Conservation (phyloP, 2,888 invertebrate species). For the Uropetala carovei region DNA sequence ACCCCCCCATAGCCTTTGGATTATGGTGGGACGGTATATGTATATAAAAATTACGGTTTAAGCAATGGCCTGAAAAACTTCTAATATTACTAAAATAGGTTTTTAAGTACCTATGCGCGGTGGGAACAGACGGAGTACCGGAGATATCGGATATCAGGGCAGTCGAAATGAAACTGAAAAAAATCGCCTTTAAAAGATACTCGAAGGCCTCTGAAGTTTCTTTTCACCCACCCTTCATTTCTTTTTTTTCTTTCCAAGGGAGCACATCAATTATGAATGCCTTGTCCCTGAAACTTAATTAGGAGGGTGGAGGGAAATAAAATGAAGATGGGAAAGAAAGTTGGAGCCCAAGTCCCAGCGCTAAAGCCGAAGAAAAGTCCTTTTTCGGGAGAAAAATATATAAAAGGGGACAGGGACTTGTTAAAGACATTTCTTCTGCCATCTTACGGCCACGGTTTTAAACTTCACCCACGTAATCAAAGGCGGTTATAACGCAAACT, state of each 20-base stretch:
- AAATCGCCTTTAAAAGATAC: conserved; percentile 26
- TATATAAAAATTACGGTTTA: too few species aligned
- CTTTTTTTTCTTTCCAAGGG: neutral
- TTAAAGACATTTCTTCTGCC: too few species aligned
- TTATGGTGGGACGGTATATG: too few species aligned
- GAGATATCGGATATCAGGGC: conserved; percentile 21
- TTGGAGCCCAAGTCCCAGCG: neutral
- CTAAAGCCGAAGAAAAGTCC: conserved; percentile 11
- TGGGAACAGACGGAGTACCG: neutral
- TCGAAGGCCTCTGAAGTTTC: neutral
- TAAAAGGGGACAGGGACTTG: too few species aligned
- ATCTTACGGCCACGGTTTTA: too few species aligned
- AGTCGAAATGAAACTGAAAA: neutral
- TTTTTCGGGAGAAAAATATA: too few species aligned
- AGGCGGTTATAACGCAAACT: too few species aligned
- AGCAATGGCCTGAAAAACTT: too few species aligned
- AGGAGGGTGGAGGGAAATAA: conserved; percentile 1
- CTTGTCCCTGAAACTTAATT: conserved; percentile 29
- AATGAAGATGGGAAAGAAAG: neutral
- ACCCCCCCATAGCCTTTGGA: too few species aligned
- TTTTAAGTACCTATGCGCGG: neutral
- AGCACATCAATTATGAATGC: conserved; percentile 42
- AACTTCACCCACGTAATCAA: too few species aligned
- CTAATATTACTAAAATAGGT: too few species aligned
- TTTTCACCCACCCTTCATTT: neutral